Conservation (phyloP, 2,888 invertebrate genomes). For the Eremobia ochroleuca region DNA sequence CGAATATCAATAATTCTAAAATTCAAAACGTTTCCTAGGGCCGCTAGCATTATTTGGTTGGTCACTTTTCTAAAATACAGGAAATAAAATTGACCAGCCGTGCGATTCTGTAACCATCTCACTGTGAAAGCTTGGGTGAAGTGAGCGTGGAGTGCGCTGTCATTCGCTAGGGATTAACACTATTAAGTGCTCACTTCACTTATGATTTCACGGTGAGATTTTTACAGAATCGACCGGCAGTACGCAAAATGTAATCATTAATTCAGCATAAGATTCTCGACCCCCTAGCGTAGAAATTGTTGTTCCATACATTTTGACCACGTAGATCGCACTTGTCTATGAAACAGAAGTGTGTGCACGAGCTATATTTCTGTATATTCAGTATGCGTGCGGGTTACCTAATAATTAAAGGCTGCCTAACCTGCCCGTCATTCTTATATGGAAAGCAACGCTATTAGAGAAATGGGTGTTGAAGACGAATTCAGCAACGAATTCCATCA, state of each 20-base stretch:
- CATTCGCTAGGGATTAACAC: too few relatives aligned
- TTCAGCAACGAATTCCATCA: constrained; percentile 28
- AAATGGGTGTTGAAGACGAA: constrained; percentile 40
- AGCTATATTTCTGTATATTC: not conserved
- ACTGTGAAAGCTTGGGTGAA: too few relatives aligned
- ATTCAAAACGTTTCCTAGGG: too few relatives aligned
- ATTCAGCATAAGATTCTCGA: not conserved
- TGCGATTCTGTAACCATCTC: too few relatives aligned
- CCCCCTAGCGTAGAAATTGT: not conserved
- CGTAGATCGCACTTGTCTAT: not conserved
- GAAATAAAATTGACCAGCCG: not conserved
- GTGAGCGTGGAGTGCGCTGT: too few relatives aligned
- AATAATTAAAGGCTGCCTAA: not conserved
- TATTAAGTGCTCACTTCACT: too few relatives aligned
- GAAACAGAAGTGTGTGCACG: too few relatives aligned
- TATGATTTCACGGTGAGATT: too few relatives aligned
- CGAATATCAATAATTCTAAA: not conserved
- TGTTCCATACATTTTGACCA: not conserved
- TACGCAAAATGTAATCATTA: too few relatives aligned
- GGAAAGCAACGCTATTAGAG: not conserved
- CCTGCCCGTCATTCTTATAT: not conserved
- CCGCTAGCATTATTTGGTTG: not conserved
- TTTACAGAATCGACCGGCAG: too few relatives aligned
- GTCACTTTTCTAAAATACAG: not conserved
- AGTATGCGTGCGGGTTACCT: not conserved